These are phyloP conservation scores for Drosophila seclusa DNA, from an alignment of 2,888 invertebrate genomes.

Conservation along the genomic window DNA sequence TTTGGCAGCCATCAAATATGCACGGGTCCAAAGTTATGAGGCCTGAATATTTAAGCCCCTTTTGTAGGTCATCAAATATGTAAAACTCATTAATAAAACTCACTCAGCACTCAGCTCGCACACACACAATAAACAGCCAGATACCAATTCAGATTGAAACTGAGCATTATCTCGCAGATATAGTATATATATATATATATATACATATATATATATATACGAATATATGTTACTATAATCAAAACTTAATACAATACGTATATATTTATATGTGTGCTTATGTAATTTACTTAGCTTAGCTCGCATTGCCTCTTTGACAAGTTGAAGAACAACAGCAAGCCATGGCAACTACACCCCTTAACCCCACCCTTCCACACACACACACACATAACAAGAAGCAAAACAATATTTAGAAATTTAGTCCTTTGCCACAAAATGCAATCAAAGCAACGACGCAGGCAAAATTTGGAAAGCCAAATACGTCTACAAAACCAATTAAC, in stretches of 20 bases:
- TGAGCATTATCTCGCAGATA: background rate
- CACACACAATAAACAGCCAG: constrained; percentile 15
- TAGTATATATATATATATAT: background rate
- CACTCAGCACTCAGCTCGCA: constrained; percentile 27
- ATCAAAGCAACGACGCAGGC: constrained; percentile 59
- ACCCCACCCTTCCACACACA: background rate
- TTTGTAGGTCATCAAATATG: constrained; percentile 73
- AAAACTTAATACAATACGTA: constrained; percentile 45
- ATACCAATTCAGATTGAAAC: constrained; percentile 11
- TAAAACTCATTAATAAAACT: constrained; percentile 69
- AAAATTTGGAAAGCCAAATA: constrained; percentile 48
- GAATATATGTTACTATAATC: background rate
- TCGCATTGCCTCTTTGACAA: constrained; percentile 68
- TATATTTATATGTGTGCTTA: constrained; percentile 59
- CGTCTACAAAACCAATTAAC: constrained; percentile 73
- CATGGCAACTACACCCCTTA: constrained; percentile 56
- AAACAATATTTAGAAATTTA: constrained; percentile 23
- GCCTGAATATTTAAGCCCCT: constrained; percentile 61
- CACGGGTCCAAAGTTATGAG: constrained; percentile 60
- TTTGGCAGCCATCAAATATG: constrained; percentile 66
- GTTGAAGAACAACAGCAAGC: constrained; percentile 70
- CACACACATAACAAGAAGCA: constrained; percentile 11
- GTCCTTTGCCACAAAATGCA: constrained; percentile 69
- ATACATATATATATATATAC: background rate
- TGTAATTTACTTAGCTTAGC: constrained; percentile 65